Evolutionary conservation across 2,113 vertebrate genomes (phyloP).

Genomic region (Gorilla gorilla): DNA sequence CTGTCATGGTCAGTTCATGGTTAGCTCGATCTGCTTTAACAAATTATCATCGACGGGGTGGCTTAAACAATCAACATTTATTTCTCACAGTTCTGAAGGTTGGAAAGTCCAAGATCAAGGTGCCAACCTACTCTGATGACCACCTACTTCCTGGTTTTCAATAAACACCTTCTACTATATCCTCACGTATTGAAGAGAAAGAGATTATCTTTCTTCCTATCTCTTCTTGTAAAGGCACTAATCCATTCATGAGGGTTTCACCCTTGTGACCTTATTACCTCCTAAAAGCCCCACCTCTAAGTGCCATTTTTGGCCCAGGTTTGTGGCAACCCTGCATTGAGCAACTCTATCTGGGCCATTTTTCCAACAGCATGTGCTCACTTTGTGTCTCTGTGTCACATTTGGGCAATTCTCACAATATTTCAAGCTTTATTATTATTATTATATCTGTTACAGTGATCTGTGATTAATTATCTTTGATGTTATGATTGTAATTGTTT

Average conservation of each 20-base stretch:
- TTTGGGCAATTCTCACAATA: neutral
- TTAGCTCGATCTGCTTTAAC: neutral
- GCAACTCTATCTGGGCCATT: neutral
- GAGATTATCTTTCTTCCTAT: neutral
- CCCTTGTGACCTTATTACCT: neutral
- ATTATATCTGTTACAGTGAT: neutral
- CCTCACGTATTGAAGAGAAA: accelerated
- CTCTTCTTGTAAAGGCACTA: neutral
- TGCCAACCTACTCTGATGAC: no score
- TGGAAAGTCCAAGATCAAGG: neutral
- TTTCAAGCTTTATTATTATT: neutral
- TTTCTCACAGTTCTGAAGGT: neutral
- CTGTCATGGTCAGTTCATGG: no score
- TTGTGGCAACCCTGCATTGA: neutral
- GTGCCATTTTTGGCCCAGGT: no score
- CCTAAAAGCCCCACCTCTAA: neutral
- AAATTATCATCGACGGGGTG: accelerated
- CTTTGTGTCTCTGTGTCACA: neutral
- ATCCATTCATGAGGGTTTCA: no score
- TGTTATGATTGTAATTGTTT: neutral
- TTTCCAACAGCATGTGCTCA: neutral
- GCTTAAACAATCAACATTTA: no score
- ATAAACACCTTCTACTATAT: neutral
- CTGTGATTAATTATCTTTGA: neutral
- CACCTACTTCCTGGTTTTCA: neutral